Conservation (phyloP, 2,888 invertebrate genomes). For the Pseudeuparius sepicola region DNA sequence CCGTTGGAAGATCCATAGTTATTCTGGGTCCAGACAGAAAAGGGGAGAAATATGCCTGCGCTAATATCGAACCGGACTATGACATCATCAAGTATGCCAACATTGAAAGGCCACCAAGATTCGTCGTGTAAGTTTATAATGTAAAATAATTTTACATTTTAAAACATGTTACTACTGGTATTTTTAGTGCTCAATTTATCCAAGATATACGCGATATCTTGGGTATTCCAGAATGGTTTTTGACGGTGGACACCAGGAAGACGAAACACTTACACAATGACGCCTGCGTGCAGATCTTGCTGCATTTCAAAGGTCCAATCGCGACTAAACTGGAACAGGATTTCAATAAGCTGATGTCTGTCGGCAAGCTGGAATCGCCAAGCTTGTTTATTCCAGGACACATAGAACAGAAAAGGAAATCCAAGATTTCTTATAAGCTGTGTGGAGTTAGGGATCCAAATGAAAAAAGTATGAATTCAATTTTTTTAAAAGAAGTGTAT, state of each 20-base stretch:
- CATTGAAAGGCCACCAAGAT: slow-evolving; percentile 76
- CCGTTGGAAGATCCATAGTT: slow-evolving; percentile 77
- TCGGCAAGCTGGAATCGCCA: slow-evolving; percentile 64
- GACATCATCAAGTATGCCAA: slow-evolving; percentile 85
- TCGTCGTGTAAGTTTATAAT: slow-evolving; percentile 63
- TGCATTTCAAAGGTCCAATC: slow-evolving; percentile 78
- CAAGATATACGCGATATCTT: slow-evolving; percentile 69
- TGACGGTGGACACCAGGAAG: slow-evolving; percentile 72
- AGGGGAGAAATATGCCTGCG: slow-evolving; percentile 71
- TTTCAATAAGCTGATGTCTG: slow-evolving; percentile 62
- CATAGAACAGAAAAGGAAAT: slow-evolving; percentile 58
- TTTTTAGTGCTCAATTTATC: slow-evolving; percentile 70
- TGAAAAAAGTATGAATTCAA: slow-evolving; percentile 45
- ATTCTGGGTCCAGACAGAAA: slow-evolving; percentile 67
- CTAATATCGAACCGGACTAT: slow-evolving; percentile 83
- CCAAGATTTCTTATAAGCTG: slow-evolving; percentile 60
- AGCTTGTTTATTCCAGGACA: slow-evolving; percentile 71
- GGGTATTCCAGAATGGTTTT: slow-evolving; percentile 85
- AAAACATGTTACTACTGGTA: too few relatives aligned
- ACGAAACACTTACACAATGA: slow-evolving; percentile 68
- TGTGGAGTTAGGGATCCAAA: slow-evolving; percentile 69
- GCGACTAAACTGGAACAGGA: slow-evolving; percentile 72
- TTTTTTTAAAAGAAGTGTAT: neutral
- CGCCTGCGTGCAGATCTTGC: slow-evolving; percentile 71
- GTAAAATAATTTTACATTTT: too few relatives aligned